These are phyloP conservation scores for Argyra leucocephala DNA, from an alignment of 2,888 invertebrate genomes.

Conservation along the genomic window DNA sequence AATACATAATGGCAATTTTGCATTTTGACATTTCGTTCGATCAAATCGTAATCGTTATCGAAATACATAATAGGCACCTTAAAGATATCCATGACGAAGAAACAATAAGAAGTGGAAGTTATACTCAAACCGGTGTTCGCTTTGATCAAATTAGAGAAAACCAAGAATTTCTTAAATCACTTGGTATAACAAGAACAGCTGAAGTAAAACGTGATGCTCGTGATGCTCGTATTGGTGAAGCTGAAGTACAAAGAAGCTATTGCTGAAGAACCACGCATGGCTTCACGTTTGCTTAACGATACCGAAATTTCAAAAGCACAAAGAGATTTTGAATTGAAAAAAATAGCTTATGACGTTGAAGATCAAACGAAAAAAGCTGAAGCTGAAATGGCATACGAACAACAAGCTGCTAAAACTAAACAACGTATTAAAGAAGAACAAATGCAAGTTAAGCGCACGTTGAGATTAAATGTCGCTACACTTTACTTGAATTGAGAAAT, in stretches of 20 bases:
- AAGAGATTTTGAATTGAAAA: slow-evolving; percentile 91
- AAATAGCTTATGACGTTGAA: slow-evolving; percentile 93
- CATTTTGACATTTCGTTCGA: too few relatives aligned
- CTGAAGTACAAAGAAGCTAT: slow-evolving; percentile 85
- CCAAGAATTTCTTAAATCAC: slow-evolving; percentile 77
- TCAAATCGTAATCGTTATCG: too few relatives aligned
- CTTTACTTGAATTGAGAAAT: too few relatives aligned
- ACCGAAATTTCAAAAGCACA: slow-evolving; percentile 96
- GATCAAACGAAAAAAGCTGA: slow-evolving; percentile 83
- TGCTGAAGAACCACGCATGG: slow-evolving; percentile 94
- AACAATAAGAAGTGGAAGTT: too few relatives aligned
- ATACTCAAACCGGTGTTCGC: too few relatives aligned
- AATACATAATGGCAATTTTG: too few relatives aligned
- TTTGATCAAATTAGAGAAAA: too few relatives aligned
- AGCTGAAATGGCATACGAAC: slow-evolving; percentile 84
- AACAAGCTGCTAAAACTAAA: slow-evolving; percentile 94
- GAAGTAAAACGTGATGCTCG: slow-evolving; percentile 90
- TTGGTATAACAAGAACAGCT: slow-evolving; percentile 90
- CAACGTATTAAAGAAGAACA: too few relatives aligned
- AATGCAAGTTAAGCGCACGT: too few relatives aligned
- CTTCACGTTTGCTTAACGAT: slow-evolving; percentile 85
- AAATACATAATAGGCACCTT: too few relatives aligned
- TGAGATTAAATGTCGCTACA: too few relatives aligned
- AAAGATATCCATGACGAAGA: slow-evolving; percentile 90
- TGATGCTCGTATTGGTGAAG: slow-evolving; percentile 94